A percentile compares a stretch with the other conserved stretches of the same genome.
Evolutionary conservation across 2,888 invertebrate genomes (phyloP).

Genomic region (Ptycholaimellus sp.): DNA sequence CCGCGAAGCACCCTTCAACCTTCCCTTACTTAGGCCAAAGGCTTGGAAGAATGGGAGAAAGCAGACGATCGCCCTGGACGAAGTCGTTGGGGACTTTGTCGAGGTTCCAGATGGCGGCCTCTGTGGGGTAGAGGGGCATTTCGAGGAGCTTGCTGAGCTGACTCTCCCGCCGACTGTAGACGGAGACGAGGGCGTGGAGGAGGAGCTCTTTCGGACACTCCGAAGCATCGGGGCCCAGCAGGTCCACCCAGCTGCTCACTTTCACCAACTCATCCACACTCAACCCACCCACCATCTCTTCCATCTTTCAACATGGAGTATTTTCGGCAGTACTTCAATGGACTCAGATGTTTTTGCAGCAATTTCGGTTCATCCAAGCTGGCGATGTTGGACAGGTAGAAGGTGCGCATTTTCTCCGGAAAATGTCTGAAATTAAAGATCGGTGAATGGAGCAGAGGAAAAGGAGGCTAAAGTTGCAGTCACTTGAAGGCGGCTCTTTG

Average conservation of each 20-base stretch:
- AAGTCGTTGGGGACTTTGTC: slow-evolving; percentile 89
- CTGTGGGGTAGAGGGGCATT: slow-evolving; percentile 94
- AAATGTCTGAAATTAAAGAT: too few relatives aligned
- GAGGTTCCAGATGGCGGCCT: slow-evolving; percentile 94
- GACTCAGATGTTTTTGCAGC: slow-evolving; percentile 49
- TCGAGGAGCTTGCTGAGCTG: slow-evolving; percentile 74
- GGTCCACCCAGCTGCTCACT: slow-evolving; percentile 46
- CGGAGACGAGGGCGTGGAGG: too few relatives aligned
- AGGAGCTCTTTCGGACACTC: too few relatives aligned
- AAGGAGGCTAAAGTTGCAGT: too few relatives aligned
- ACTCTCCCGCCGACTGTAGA: slow-evolving; percentile 16
- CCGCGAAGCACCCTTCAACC: slow-evolving; percentile 40
- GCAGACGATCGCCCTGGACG: too few relatives aligned
- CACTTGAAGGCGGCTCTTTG: slow-evolving; percentile 75
- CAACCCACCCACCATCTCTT: slow-evolving; percentile 9
- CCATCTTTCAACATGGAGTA: too few relatives aligned
- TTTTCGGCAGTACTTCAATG: too few relatives aligned
- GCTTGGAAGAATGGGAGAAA: background rate
- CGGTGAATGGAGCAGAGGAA: too few relatives aligned
- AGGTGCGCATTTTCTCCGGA: slow-evolving; percentile 49
- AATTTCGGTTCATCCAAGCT: slow-evolving; percentile 62
- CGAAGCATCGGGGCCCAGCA: too few relatives aligned
- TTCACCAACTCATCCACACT: background rate
- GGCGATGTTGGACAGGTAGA: slow-evolving; percentile 71
- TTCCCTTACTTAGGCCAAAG: background rate